These are phyloP conservation scores for Cremastinae sp. DNA, from an alignment of 2,888 invertebrate genomes.

Conservation along the genomic window DNA sequence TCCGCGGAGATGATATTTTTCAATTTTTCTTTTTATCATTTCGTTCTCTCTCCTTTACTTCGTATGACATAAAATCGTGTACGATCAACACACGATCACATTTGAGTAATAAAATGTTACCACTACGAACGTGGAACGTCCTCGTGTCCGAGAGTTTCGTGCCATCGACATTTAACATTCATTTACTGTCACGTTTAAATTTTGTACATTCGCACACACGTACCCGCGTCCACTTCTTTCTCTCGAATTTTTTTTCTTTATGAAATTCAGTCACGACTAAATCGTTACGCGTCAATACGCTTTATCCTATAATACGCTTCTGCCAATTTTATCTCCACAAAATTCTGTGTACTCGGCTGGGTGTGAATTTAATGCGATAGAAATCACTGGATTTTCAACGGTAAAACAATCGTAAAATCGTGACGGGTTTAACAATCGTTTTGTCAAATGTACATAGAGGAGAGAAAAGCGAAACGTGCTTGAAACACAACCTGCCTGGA, in stretches of 20 bases:
- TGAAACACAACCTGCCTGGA: conserved; percentile 23
- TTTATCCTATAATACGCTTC: conserved; percentile 12
- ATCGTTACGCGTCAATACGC: conserved; percentile 37
- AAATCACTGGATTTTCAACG: conserved; percentile 17
- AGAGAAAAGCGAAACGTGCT: conserved; percentile 65
- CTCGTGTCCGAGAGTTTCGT: background rate
- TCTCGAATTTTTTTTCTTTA: conserved; percentile 30
- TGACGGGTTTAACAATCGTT: conserved; percentile 34
- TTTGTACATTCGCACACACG: conserved; percentile 7
- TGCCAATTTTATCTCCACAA: conserved; percentile 14
- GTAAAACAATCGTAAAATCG: conserved; percentile 50
- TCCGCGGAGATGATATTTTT: conserved; percentile 39
- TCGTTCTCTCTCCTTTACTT: conserved; percentile 2
- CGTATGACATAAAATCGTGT: conserved; percentile 18
- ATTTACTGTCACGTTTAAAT: conserved; percentile 20
- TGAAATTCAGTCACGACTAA: conserved; percentile 47
- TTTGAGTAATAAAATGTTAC: conserved; percentile 48
- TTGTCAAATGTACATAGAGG: background rate
- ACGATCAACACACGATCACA: conserved; percentile 34
- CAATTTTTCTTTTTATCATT: conserved; percentile 16
- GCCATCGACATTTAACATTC: conserved; percentile 20
- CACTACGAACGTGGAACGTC: conserved; percentile 23
- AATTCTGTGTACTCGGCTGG: background rate
- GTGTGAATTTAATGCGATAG: conserved; percentile 20
- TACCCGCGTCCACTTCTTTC: background rate